Evolutionary conservation across 2,113 vertebrate genomes (phyloP), one percentile per base, ranked within the genome.

Genomic region (Solea senegalensis): DNA sequence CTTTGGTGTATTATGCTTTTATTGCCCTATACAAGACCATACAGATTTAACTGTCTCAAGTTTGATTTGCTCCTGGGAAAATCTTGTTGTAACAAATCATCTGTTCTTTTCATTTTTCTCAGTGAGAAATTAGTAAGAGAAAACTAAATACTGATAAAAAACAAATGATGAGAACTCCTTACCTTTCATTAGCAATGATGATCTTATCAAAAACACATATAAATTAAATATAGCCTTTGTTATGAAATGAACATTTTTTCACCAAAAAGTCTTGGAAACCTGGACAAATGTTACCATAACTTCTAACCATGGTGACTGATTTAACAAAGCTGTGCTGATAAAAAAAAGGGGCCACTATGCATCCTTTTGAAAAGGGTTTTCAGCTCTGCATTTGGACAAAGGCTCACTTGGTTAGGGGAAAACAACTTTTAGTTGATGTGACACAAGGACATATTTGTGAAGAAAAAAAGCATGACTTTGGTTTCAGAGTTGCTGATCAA

Each of bases 51-150:
- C 58, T 82, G 83, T 86, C 90, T 89, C 85, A 85, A 71, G 78
- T 88, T 81, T 77, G 65, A 81, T 82, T 81, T 88, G 83, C 78
- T 84, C 85, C 69, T 86, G 85, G 87, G 87, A 92, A 91, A 83
- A 50, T 86, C 46, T 52, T 57, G 27, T 60, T 53, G 56, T 65
- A 63, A 56, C 27, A 15, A 12, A 65, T 64, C 68, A 59, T 63
- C 39, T 4, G 15, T 12, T 54, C 26, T 13, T 54, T 28, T 28
- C 27, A 5, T 12, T 48, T 34, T 34, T 34, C 34, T 34, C 5
- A n/a, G 12, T 48, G 46, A 48, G 46, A 15, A 48, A 13, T 48
- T 48, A 14, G 14, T 7, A 13, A 14, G 46, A 14, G 3, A 34
- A 34, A 34, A 34, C 34, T 6, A 34, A 34, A 34, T 34, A 34